Evolutionary conservation across 1,140 invertebrate genomes (phyloP), one percentile per base, ranked within the genome.

Genomic region (Tachypleus tridentatus): DNA sequence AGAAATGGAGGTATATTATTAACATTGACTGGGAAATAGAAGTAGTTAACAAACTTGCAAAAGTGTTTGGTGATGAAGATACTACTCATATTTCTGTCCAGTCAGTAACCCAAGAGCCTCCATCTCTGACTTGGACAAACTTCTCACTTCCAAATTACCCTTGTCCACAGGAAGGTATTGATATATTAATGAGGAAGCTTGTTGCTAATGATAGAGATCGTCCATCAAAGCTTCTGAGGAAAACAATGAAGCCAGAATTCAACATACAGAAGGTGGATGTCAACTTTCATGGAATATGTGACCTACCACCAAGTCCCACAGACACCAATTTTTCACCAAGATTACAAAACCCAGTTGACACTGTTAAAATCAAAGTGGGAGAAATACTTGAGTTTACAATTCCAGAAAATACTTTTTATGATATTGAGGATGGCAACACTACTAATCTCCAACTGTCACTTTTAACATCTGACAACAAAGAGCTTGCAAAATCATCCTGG

Each of bases 331-430:
- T 29, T 29, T 29, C 29, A 29, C 90, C 90, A 3, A 79, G 86
- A 68, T 82, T 87, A n/a, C 79, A 88, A 54, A 93, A 93, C 77
- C 88, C 87, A 74, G 86, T 94, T 53, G 89, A 93, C 79, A 82
- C 84, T 50, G 80, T 93, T 49, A 87, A 88, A 71, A 88, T 87
- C 47, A 86, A 84, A 5, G 84, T 86, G 57, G 89, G 89, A 56
- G 82, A 87, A 73, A 77, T 93, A 66, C 80, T 92, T 4, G 79
- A 90, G 0, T 91, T 82, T 74, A 85, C 84, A 76, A 88, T 97
- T 61, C 82, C 73, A 5, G 72, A 90, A 81, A 89, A 95, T 72
- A 88, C 90, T 0, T 96, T 94, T 79, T 92, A 87, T 74, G 93
- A 96, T 80, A 84, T 84, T 2, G 87, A 93, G 75, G 89, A 92